These are phyloP conservation scores for Malacosoma neustria DNA, from an alignment of 2,888 invertebrate species.

Conservation along the genomic window DNA sequence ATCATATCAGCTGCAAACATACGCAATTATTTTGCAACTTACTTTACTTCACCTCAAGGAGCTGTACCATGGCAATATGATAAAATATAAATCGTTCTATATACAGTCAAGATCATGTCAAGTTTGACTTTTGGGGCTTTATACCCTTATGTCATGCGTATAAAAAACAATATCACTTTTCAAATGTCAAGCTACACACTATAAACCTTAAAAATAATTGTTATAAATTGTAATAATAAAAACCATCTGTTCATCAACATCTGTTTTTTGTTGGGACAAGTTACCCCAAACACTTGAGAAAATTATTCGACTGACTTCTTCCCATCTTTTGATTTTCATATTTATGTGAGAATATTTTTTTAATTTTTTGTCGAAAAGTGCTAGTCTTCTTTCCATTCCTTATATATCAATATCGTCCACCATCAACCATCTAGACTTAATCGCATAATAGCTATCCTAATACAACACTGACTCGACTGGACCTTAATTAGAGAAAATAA, in stretches of 20 bases:
- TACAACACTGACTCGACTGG: too few species aligned
- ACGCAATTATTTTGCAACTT: slow-evolving; percentile 8
- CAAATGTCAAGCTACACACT: neutral
- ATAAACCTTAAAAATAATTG: slow-evolving; percentile 1
- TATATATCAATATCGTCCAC: too few species aligned
- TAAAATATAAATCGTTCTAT: neutral
- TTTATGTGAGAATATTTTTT: slow-evolving; percentile 12
- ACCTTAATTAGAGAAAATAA: too few species aligned
- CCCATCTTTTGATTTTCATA: slow-evolving; percentile 7
- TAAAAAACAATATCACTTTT: neutral
- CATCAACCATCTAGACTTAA: too few species aligned
- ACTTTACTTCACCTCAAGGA: slow-evolving; percentile 3
- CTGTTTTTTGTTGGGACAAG: neutral
- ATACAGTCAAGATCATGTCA: too few species aligned
- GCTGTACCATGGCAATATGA: slow-evolving; percentile 4
- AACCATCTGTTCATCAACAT: slow-evolving; percentile 3
- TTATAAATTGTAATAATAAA: slow-evolving; percentile 2
- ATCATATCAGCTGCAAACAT: slow-evolving; percentile 7
- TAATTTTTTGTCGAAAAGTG: slow-evolving; percentile 10
- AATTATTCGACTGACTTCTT: neutral
- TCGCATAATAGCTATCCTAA: too few species aligned
- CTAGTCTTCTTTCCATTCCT: slow-evolving; percentile 3
- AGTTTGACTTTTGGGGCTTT: too few species aligned
- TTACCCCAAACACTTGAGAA: neutral
- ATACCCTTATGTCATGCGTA: too few species aligned